Percentiles rank a stretch among this genome's conserved stretches.
phyloP scores from a whole-genome alignment of 2,797 vertebrate species.

The Ctenopoma multispine region DNA sequence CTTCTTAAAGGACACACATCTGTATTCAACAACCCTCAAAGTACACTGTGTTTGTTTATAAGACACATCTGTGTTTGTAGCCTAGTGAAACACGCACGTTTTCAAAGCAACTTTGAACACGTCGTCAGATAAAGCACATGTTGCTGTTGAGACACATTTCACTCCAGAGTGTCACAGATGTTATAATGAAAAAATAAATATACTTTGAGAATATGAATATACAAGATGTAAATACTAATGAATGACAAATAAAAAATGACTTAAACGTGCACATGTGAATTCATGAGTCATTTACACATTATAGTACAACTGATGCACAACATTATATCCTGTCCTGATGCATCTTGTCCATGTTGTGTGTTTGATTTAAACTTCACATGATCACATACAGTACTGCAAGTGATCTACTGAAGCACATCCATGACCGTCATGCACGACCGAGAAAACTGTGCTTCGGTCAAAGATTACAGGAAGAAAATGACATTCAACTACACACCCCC shows the following conservation, averaged over 20 bases:
- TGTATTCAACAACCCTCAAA: background rate
- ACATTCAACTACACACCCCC: background rate
- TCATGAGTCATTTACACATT: no score
- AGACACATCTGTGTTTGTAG: background rate
- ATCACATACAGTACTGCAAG: background rate
- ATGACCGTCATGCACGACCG: slow-evolving; percentile 18
- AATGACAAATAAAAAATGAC: no score
- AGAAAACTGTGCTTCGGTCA: background rate
- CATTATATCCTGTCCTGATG: background rate
- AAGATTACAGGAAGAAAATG: background rate
- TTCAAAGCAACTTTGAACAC: background rate
- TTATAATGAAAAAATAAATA: no score
- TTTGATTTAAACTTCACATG: background rate
- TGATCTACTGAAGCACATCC: background rate
- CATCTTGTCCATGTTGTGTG: background rate
- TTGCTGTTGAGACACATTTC: no score
- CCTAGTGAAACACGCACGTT: background rate
- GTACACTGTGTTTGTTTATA: no score
- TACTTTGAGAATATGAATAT: no score
- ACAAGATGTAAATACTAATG: no score
- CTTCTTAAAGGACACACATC: background rate
- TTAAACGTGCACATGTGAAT: no score
- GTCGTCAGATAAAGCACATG: background rate
- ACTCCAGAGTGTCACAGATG: no score
- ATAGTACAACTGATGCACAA: no score